Percentiles rank a stretch among this genome's conserved stretches.
Evolutionary conservation across 2,797 vertebrate genomes (phyloP).

Genomic region (Hafferia zeledoni): DNA sequence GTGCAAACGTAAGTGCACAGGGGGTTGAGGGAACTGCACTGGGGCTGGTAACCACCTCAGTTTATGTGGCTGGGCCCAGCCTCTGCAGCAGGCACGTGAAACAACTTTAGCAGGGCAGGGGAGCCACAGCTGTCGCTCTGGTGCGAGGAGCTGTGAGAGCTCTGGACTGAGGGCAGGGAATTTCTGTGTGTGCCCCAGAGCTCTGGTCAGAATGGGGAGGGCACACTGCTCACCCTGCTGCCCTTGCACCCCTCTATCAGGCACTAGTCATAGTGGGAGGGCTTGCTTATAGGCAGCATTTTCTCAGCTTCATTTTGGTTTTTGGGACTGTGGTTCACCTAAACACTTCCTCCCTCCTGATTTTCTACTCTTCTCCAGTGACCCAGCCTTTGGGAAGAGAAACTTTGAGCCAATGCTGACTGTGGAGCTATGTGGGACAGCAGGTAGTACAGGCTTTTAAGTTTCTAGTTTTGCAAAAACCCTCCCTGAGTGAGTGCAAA

Average conservation of each 20-base stretch:
- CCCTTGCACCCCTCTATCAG: not conserved
- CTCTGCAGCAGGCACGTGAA: not conserved
- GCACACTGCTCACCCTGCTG: rapidly evolving
- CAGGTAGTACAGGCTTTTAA: conserved; percentile 83
- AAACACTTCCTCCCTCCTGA: not conserved
- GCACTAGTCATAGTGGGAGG: not conserved
- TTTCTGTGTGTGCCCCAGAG: not conserved
- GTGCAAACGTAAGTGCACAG: conserved; percentile 77
- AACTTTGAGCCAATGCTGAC: conserved; percentile 90
- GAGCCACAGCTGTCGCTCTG: rapidly evolving
- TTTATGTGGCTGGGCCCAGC: not conserved
- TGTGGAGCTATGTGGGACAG: conserved; percentile 95
- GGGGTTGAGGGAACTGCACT: not conserved
- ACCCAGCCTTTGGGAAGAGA: conserved; percentile 85
- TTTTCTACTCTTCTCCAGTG: conserved; percentile 74
- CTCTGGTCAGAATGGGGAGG: not conserved
- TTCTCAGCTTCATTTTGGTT: not conserved
- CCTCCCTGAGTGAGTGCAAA: not conserved
- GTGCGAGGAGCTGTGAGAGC: not conserved
- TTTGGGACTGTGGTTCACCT: not conserved
- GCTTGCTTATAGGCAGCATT: not conserved
- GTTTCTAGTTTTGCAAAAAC: not conserved
- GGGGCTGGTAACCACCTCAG: not conserved
- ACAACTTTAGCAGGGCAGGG: not conserved
- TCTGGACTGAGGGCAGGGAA: rapidly evolving